A percentile compares a stretch with the other conserved stretches of the same genome.
Conservation (phyloP, 2,888 invertebrate species). For the Tubulanus polymorphus region DNA sequence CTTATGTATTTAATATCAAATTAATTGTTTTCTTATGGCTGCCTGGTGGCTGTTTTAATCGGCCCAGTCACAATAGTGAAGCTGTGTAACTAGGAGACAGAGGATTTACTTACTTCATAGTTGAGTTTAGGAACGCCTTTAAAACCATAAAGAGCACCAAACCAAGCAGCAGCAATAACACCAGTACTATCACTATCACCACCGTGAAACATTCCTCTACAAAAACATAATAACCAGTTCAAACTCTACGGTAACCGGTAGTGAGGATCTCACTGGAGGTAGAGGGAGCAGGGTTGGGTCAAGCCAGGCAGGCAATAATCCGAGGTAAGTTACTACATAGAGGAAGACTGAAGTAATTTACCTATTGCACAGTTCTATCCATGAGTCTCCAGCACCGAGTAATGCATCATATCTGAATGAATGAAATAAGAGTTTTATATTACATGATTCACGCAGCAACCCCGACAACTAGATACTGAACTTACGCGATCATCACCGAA, state of each 20-base stretch:
- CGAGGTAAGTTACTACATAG: not conserved
- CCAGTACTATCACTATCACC: conserved; percentile 52
- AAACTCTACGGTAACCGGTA: not conserved
- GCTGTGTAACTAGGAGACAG: too few species aligned
- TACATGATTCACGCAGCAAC: too few species aligned
- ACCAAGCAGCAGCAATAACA: conserved; percentile 45
- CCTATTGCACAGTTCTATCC: conserved; percentile 42
- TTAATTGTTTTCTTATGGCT: too few species aligned
- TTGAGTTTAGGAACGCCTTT: conserved; percentile 38
- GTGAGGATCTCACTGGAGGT: not conserved
- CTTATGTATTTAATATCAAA: too few species aligned
- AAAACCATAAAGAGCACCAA: conserved; percentile 44
- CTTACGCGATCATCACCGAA: conserved; percentile 50
- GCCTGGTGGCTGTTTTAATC: too few species aligned
- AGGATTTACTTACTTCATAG: conserved; percentile 27
- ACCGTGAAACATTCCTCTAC: conserved; percentile 41
- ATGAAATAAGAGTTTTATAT: too few species aligned
- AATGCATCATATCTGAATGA: conserved; percentile 43
- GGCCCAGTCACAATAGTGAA: too few species aligned
- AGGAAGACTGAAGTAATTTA: conserved; percentile 5
- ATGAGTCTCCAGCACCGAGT: conserved; percentile 31
- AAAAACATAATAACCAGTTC: not conserved
- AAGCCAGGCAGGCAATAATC: not conserved
- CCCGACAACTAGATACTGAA: too few species aligned
- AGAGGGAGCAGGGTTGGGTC: not conserved